phyloP scores from a whole-genome alignment of 1,140 invertebrate species.

The Melipona quadrifasciata region DNA sequence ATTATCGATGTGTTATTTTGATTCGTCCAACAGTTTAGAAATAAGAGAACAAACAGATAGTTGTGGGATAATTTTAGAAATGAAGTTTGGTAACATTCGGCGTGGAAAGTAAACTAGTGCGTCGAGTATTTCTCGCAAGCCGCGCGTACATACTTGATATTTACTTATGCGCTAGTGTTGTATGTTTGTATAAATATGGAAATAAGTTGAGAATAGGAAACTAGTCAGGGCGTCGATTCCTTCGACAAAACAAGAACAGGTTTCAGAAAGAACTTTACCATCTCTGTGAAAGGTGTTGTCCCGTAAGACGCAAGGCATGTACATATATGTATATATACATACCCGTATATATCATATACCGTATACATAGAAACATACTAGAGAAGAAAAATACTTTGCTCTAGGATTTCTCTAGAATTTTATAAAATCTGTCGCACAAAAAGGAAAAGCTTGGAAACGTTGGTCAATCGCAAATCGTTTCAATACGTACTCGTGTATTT shows the following conservation, averaged over 20 bases:
- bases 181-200: conserved; percentile 58
- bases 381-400: conserved; percentile 2
- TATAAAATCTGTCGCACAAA: not conserved
- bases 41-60: not conserved
- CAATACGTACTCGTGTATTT: too few relatives aligned
- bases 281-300: conserved; percentile 51
- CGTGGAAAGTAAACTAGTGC: conserved; percentile 28
- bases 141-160: not conserved
- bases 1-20: not conserved
- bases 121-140: not conserved
- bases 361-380: not conserved
- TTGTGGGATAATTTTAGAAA: conserved; percentile 13
- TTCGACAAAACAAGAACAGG: conserved; percentile 67
- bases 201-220: conserved; percentile 61
- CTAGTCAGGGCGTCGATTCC: conserved; percentile 41
- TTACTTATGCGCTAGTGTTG: too few relatives aligned
- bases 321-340: too few relatives aligned
- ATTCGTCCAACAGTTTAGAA: not conserved
- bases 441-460: not conserved
- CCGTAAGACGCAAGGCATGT: not conserved
- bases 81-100: conserved; percentile 4
- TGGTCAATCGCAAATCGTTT: not conserved
- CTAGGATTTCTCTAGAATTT: not conserved
- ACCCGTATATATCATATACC: conserved; percentile 1
- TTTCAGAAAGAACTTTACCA: conserved; percentile 52